Evolutionary conservation across 2,888 invertebrate species (phyloP).

Genomic region (Sylvicola cinctus): DNA sequence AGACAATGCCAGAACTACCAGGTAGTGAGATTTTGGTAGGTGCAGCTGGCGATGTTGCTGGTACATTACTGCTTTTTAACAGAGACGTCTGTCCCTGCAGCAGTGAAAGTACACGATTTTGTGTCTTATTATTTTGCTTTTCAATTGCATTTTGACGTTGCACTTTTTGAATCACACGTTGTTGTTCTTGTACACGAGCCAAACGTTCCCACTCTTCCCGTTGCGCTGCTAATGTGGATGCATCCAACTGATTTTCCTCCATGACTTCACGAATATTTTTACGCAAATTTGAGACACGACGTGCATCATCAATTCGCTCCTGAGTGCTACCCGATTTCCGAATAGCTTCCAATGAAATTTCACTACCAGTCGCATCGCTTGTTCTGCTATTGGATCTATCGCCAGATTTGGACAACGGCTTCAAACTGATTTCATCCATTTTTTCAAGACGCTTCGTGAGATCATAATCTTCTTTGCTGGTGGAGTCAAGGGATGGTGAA

Average conservation of each 20-base stretch:
- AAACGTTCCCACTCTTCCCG: constrained; percentile 79
- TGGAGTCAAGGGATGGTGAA: too few relatives aligned
- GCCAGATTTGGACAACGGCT: constrained; percentile 16
- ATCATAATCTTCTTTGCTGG: constrained; percentile 26
- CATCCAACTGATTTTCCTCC: constrained; percentile 82
- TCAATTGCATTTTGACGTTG: constrained; percentile 61
- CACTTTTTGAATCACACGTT: constrained; percentile 60
- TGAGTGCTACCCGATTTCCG: too few relatives aligned
- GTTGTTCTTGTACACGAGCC: constrained; percentile 67
- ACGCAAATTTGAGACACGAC: constrained; percentile 34
- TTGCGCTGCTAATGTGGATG: constrained; percentile 79
- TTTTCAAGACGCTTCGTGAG: constrained; percentile 40
- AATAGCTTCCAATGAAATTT: constrained; percentile 17
- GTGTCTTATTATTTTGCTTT: constrained; percentile 43
- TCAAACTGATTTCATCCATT: constrained; percentile 35
- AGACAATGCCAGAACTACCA: constrained; percentile 21
- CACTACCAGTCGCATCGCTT: constrained; percentile 14
- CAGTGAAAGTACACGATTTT: constrained; percentile 46
- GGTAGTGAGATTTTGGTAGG: constrained; percentile 18
- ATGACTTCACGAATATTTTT: constrained; percentile 84
- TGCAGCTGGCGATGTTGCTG: constrained; percentile 5
- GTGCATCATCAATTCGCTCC: too few relatives aligned
- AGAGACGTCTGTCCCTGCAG: constrained; percentile 45
- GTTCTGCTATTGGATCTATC: constrained; percentile 14
- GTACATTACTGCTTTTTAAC: constrained; percentile 1